phyloP scores from a whole-genome alignment of 2,113 vertebrate genomes.

The Notiomystis cincta region DNA sequence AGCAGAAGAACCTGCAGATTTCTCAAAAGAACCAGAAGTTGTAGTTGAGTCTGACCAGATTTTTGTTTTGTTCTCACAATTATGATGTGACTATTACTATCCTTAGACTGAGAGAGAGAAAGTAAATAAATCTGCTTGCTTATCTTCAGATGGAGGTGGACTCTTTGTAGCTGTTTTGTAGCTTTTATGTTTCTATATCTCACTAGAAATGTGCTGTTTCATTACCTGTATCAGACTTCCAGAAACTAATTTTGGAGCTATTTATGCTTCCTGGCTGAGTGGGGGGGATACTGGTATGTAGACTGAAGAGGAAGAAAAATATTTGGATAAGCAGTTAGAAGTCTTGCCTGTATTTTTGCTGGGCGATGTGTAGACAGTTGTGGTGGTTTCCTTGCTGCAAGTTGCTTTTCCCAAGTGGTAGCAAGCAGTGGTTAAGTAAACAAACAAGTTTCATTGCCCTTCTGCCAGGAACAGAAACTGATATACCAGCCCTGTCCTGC shows the following conservation, averaged over 20 bases:
- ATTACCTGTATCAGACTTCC: background rate
- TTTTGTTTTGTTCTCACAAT: background rate
- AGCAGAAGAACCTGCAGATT: background rate
- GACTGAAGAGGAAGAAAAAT: background rate
- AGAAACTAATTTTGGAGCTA: background rate
- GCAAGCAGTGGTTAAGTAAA: background rate
- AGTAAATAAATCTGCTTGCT: background rate
- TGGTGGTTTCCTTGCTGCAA: background rate
- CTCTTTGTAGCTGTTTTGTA: no score
- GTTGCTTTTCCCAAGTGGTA: background rate
- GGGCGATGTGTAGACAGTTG: rapidly evolving
- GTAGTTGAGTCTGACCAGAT: background rate
- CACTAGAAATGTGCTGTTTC: background rate
- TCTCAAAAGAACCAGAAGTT: rapidly evolving
- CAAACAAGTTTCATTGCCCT: background rate
- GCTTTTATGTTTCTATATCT: no score
- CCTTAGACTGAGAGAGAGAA: background rate
- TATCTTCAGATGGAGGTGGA: background rate
- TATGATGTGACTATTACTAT: background rate
- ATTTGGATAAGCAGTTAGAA: background rate
- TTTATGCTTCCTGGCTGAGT: background rate
- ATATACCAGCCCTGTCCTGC: background rate
- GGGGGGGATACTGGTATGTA: background rate
- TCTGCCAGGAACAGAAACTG: background rate
- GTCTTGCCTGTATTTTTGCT: background rate